Base-by-base conservation (phyloP, 1,140 invertebrate species). In the Cherax quadricarinatus region DNA sequence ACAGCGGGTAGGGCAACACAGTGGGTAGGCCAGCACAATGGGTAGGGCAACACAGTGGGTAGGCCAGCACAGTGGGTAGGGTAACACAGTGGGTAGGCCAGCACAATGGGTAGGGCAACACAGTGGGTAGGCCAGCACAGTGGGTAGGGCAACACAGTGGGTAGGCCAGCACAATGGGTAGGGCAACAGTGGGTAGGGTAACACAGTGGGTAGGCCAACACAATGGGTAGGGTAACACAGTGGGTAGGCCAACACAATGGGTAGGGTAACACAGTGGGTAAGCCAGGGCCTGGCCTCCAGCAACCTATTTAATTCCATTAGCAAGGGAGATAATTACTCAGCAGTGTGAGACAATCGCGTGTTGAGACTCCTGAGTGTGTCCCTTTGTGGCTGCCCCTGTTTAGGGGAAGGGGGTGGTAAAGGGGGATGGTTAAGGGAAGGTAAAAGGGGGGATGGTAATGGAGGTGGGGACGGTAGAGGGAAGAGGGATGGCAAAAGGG, bases 231-330 rank as follows among this genome's bases (percentile, higher is more conserved):
- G 41, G 49, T 2, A 24, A 16, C 57, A 18, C 16, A 62, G 10
- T 41, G 85, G 16, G 62, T 49, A 73, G 51, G 79, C 53, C 60
- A 49, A 1, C 30, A 41, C 9, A 57, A 51, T 9, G 78, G n/a
- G 16, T 9, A 53, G 79, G 41, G 66, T 3, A 24, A 16, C 57
- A 18, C 16, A 62, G 10, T 41, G 85, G 16, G 62, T 49, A 73
- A n/a, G 79, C 57, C 60, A 49, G 4, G n/a, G 3, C 88, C 24
- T 57, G 24, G 88, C 88, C 70, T 78, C 70, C 66, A 85, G 78
- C 84, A 87, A 87, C 83, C 73, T 91, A 86, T 86, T 91, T 87
- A 87, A 91, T 91, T 91, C 89, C 89, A 91, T 91, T 91, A 91
- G 89, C 89, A 79, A 30, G 24, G 30, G 73, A 75, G 78, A 86